Evolutionary conservation across 2,797 vertebrate species (phyloP), one percentile per base, ranked within the genome.

Genomic region (Pogonophryne albipinna): DNA sequence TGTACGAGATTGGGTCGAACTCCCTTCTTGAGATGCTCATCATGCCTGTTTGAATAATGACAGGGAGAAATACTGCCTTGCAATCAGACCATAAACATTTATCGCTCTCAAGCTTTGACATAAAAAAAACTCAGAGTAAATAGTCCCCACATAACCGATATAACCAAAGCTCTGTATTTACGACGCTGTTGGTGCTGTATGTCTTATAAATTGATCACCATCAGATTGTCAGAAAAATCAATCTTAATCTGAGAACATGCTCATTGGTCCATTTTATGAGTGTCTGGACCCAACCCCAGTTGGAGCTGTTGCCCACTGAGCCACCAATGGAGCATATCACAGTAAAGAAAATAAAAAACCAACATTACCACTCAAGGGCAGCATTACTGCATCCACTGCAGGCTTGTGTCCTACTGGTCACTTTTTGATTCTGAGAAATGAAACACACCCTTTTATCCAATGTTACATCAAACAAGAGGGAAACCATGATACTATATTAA

Each of bases 41-140:
- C 63, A 70, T 56, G 52, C 6, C 67, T 46, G 31, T 55, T 41
- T 15, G 4, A 73, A 76, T 79, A 67, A 83, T 6, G 65, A 42
- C 46, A 19, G 59, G 71, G 67, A 17, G 34, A 44, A 80, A 76
- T 56, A 65, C 73, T 62, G 46, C 42, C 34, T 56, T 44, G 74
- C 50, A 65, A 66, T 83, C 79, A 79, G 78, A 78, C 14, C 60
- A 49, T 44, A 58, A 91, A 91, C 55, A 42, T 89, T 91, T 81
- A 87, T 75, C 61, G 45, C 74, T 70, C 76, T 71, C 83, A 51
- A 80, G 67, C 59, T 73, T 31, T 77, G 71, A 57, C 53, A 68
- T 79, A 52, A 80, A 82, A 82, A 82, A 79, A 57, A 63, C 67
- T 75, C 51, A 52, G 82, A 72, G 82, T 84, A 85, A 90, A 88